Evolutionary conservation across 2,113 vertebrate genomes (phyloP), one percentile per base, ranked within the genome.

Genomic region (Caranx ignobilis): DNA sequence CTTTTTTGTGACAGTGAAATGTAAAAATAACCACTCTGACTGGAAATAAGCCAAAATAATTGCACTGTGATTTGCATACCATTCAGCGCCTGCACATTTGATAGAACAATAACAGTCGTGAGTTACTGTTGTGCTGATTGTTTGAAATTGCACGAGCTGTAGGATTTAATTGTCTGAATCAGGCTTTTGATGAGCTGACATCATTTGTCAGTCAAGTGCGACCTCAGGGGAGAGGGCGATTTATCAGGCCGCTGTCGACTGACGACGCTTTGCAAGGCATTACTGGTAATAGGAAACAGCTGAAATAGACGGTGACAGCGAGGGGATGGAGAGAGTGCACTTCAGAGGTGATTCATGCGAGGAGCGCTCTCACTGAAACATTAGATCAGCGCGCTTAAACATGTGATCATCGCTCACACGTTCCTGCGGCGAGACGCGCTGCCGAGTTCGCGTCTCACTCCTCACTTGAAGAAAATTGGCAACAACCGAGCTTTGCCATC

Each of bases 321-420:
- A 64, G 26, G 3, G n/a, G 79, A 68, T 5, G 4, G 71, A 63
- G 60, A n/a, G 60, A 79, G 35, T 11, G 62, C 56, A 59, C 84
- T 43, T 79, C 41, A 56, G 47, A 35, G 66, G 45, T 80, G 83
- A 87, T 82, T 84, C 75, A 76, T 82, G 76, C 3, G 68, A 66
- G 41, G 13, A 3, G 63, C 0, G 43, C 74, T 55, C 41, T 19
- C 66, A 47, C 35, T 7, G 63, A 64, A 87, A 68, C 81, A 47
- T 73, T 57, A 67, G 55, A 77, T 11, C 63, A 0, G 21, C 52
- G 39, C 19, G 13, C 47, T 57, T 48, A 32, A 75, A 65, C 54
- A 41, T 43, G 34, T 6, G 59, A 62, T 71, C 35, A 55, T 71
- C 54, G 6, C n/a, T 81, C 32, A 54, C 57, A 54, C 12, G 35